These are phyloP conservation scores for Orbicella faveolata DNA, from an alignment of 64 coral and sea anemone species.

Conservation along the genomic window DNA sequence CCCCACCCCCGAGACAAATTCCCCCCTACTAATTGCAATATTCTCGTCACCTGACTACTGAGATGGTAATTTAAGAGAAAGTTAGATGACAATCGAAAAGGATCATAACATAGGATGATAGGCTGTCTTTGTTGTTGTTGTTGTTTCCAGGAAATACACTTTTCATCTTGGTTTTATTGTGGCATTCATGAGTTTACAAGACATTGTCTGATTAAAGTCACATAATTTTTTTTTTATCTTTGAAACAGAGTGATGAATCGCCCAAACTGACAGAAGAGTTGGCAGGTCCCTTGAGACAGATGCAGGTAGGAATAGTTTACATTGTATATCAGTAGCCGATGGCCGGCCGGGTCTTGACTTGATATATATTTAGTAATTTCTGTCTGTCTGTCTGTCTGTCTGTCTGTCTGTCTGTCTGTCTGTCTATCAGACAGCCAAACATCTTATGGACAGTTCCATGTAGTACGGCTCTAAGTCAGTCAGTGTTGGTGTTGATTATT, in stretches of 20 bases:
- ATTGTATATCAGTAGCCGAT: neutral
- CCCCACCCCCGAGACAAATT: too few species aligned
- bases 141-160: too few species aligned
- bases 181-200: too few species aligned
- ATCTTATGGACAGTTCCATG: neutral
- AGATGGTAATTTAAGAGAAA: too few species aligned
- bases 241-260: constrained; percentile 69
- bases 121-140: too few species aligned
- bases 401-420: neutral
- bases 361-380: neutral
- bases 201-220: too few species aligned
- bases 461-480: neutral
- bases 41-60: too few species aligned
- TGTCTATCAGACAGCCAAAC: neutral
- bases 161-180: too few species aligned
- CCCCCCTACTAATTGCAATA: too few species aligned
- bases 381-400: neutral
- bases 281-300: constrained; percentile 91
- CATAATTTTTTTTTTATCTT: too few species aligned
- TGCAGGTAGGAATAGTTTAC: constrained; percentile 62
- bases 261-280: constrained; percentile 95
- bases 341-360: neutral
- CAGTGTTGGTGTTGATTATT: neutral
- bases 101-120: too few species aligned
- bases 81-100: too few species aligned